Base-by-base conservation (phyloP, 2,797 vertebrate species). In the Phylloscopus collybita region DNA sequence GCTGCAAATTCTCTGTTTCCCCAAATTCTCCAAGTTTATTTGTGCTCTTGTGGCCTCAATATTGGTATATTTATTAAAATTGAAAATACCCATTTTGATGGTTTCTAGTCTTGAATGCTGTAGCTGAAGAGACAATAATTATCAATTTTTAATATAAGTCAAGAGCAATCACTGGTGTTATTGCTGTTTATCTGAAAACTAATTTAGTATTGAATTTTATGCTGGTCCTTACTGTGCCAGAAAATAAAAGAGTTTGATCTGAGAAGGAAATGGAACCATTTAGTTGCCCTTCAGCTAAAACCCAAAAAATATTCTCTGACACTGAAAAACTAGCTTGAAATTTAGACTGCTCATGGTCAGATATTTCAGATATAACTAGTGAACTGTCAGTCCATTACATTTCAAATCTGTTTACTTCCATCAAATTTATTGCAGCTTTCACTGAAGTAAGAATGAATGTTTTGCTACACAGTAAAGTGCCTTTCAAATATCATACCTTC, bases 341-440 rank as follows among this genome's bases (percentile, higher is more conserved):
- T 92, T 94, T 91, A 91, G 67, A 72, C 47, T 53, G 73, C 45
- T 90, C 27, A 36, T 42, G 56, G 70, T 92, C 70, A 95, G 72
- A 56, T 94, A 83, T 85, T 75, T 86, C 71, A 93, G 65, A 34
- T 50, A 79, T 45, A 93, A 88, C 80, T 72, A 80, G 47, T 80
- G 30, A 94, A 69, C 26, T 64, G 72, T 61, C 80, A 93, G n/a
- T 80, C 93, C 86, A 75, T 90, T 95, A 71, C 84, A 62, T 88
- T 95, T 94, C 73, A 93, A 61, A 90, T 92, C 70, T 88, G 44
- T 88, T 94, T 91, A 84, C 50, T 80, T 92, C 70, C 82, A 84
- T 72, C 21, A 57, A 90, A 95, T 94, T 86, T 83, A 95, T 90
- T 83, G 59, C 59, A 74, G 53, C 26, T 88, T 78, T 88, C 85